phyloP scores from a whole-genome alignment of 2,113 vertebrate species.

The Percopsis transmontana region DNA sequence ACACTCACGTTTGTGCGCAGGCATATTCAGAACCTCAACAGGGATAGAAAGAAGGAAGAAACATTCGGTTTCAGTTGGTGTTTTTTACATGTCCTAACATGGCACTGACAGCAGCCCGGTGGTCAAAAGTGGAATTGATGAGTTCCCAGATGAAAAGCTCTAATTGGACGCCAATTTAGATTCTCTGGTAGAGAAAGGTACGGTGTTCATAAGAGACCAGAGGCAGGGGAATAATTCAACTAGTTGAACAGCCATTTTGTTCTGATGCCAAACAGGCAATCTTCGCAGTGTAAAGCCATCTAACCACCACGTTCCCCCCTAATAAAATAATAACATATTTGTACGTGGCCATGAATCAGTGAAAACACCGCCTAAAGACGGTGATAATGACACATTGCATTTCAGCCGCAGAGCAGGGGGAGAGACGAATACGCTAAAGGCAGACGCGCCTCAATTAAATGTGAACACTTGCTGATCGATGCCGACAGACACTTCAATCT shows the following conservation, averaged over 20 bases:
- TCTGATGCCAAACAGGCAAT: constrained; percentile 18
- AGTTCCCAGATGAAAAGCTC: not conserved
- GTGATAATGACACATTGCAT: constrained; percentile 54
- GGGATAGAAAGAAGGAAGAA: too few relatives aligned
- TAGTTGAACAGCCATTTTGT: not conserved
- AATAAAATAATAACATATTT: constrained; percentile 41
- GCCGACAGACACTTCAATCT: constrained; percentile 54
- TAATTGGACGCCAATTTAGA: not conserved
- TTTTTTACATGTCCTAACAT: too few relatives aligned
- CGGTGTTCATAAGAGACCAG: not conserved
- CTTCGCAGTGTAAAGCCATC: constrained; percentile 20
- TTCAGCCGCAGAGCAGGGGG: constrained; percentile 38
- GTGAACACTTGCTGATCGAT: constrained; percentile 57
- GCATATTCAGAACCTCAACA: too few relatives aligned
- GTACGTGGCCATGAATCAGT: constrained; percentile 45
- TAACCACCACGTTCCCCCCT: not conserved
- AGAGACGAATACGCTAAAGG: constrained; percentile 38
- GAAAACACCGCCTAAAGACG: constrained; percentile 38
- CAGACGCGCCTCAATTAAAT: constrained; percentile 67
- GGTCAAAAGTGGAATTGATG: too few relatives aligned
- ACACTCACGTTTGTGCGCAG: too few relatives aligned
- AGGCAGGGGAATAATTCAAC: constrained; percentile 22
- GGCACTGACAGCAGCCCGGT: too few relatives aligned
- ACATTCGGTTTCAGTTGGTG: too few relatives aligned
- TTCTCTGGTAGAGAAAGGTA: not conserved